These are phyloP conservation scores for Pseudopodoces humilis DNA, from an alignment of 2,113 vertebrate species.

Conservation along the genomic window DNA sequence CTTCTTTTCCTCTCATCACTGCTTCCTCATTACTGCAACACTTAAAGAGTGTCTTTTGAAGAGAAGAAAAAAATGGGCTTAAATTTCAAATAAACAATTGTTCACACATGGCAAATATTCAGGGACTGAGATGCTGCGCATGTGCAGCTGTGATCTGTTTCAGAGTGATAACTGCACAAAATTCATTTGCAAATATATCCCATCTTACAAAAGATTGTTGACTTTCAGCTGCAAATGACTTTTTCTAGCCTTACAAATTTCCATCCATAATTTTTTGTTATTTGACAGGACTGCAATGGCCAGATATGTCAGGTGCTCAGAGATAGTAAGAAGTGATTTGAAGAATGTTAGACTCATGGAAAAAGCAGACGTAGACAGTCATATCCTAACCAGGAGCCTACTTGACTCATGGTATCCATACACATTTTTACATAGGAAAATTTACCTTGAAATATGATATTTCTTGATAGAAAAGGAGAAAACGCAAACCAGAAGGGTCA, in stretches of 20 bases:
- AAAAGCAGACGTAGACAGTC: neutral
- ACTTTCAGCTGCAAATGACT: slow-evolving; percentile 48
- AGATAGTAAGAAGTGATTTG: neutral
- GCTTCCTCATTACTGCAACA: neutral
- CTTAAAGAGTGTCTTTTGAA: neutral
- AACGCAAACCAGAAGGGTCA: neutral
- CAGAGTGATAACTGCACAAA: slow-evolving; percentile 7
- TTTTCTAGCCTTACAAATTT: slow-evolving; percentile 17
- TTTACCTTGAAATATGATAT: neutral
- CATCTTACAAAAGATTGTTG: slow-evolving; percentile 34
- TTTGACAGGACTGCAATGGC: slow-evolving; percentile 6
- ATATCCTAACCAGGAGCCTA: neutral
- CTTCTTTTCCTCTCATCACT: neutral
- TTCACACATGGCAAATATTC: slow-evolving; percentile 18
- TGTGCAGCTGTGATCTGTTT: slow-evolving; percentile 35
- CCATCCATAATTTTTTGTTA: slow-evolving; percentile 32
- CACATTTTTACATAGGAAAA: neutral
- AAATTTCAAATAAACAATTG: slow-evolving; percentile 22
- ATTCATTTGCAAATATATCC: slow-evolving; percentile 33
- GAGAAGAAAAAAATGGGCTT: neutral
- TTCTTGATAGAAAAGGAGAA: neutral
- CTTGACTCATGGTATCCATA: neutral
- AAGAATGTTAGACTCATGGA: neutral
- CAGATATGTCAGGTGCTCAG: neutral
- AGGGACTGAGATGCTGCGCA: slow-evolving; percentile 22